Percentiles rank a stretch among this genome's conserved stretches.
Evolutionary conservation across 2,888 invertebrate species (phyloP).

Genomic region (Teinopalpus imperialis): DNA sequence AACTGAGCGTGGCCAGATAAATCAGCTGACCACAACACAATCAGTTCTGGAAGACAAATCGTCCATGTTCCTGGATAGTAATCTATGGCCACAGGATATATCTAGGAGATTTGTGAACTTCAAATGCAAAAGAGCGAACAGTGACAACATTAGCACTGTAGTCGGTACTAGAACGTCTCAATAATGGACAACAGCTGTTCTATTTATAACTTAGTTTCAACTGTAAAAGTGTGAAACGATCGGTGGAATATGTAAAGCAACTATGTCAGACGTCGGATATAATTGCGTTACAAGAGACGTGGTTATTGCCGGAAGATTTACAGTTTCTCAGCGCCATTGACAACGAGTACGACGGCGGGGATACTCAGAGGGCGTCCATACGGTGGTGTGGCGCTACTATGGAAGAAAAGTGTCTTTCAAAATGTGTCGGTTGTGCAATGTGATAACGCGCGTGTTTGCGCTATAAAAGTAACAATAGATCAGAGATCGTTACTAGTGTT

Average conservation of each 20-base stretch:
- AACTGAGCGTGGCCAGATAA: too few relatives aligned
- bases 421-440: not conserved
- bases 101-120: not conserved
- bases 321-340: slow-evolving; percentile 27
- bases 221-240: slow-evolving; percentile 30
- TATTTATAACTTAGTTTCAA: slow-evolving; percentile 29
- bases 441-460: not conserved
- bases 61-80: too few relatives aligned
- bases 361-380: slow-evolving; percentile 32
- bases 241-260: slow-evolving; percentile 23
- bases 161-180: not conserved
- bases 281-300: slow-evolving; percentile 34
- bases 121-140: too few relatives aligned
- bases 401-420: slow-evolving; percentile 31
- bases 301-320: slow-evolving; percentile 34
- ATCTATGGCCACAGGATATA: not conserved
- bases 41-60: too few relatives aligned
- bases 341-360: slow-evolving; percentile 27
- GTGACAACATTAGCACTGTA: too few relatives aligned
- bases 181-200: not conserved
- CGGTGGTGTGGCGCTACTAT: slow-evolving; percentile 35
- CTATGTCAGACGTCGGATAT: slow-evolving; percentile 29
- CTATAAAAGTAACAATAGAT: not conserved
- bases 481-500: not conserved
- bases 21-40: too few relatives aligned